Conservation (phyloP, 2,797 vertebrate genomes). For the Oreortyx pictus region DNA sequence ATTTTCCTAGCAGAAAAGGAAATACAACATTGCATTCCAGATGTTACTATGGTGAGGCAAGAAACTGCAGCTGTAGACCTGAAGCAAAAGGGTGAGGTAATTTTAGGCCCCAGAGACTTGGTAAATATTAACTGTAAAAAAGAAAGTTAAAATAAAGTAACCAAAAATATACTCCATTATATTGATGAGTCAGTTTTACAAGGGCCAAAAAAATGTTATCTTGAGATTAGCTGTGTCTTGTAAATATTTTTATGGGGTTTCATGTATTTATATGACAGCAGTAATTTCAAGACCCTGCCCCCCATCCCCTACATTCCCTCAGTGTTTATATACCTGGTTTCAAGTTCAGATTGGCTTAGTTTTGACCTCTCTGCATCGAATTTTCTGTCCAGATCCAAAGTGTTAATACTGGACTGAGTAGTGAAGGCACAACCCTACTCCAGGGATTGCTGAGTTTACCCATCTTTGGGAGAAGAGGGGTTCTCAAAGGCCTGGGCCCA, state of each 20-base stretch:
- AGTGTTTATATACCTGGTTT: slow-evolving; percentile 65
- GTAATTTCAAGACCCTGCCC: background rate
- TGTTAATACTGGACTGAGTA: background rate
- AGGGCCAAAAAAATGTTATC: slow-evolving; percentile 67
- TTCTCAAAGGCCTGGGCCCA: rapidly evolving
- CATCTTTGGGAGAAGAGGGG: rapidly evolving
- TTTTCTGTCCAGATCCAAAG: slow-evolving; percentile 40
- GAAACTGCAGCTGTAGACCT: slow-evolving; percentile 93
- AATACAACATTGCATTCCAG: slow-evolving; percentile 92
- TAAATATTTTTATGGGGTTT: slow-evolving; percentile 67
- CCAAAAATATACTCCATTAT: slow-evolving; percentile 71
- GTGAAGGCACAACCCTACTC: background rate
- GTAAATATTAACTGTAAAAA: slow-evolving; percentile 96
- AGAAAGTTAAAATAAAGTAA: slow-evolving; percentile 83
- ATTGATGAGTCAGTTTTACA: slow-evolving; percentile 72
- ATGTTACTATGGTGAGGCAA: slow-evolving; percentile 90
- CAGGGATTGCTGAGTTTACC: rapidly evolving
- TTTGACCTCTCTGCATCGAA: slow-evolving; percentile 30
- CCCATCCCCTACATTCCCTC: background rate
- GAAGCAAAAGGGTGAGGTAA: slow-evolving; percentile 93
- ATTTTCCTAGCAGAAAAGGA: slow-evolving; percentile 90
- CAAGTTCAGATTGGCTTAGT: slow-evolving; percentile 55
- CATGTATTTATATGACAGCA: slow-evolving; percentile 64
- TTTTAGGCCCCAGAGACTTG: slow-evolving; percentile 89
- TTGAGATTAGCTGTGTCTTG: slow-evolving; percentile 76